These are phyloP conservation scores for Clarias platycephalus DNA, from an alignment of 2,797 vertebrate genomes.

Conservation along the genomic window DNA sequence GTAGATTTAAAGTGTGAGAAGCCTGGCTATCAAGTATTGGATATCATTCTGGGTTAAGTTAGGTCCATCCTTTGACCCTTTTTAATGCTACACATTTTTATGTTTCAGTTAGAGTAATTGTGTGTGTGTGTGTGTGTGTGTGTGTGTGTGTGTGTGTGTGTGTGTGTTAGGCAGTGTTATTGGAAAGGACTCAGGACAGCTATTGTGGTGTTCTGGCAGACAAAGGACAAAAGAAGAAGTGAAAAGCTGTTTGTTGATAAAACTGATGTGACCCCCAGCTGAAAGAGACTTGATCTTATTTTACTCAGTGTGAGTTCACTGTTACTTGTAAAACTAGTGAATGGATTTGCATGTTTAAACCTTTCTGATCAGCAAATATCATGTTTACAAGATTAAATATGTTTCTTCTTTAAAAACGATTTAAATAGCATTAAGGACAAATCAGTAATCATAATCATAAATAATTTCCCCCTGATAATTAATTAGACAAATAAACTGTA, in stretches of 20 bases:
- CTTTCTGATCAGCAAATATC: not conserved
- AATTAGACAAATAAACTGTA: not conserved
- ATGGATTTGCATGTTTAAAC: not conserved
- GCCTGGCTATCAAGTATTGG: not conserved
- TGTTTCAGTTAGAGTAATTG: not conserved
- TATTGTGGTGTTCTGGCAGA: constrained; percentile 53
- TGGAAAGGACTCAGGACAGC: constrained; percentile 49
- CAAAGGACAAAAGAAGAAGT: constrained; percentile 56
- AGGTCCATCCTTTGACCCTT: not conserved
- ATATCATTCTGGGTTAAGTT: not conserved
- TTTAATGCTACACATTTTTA: not conserved
- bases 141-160: constrained; percentile 56
- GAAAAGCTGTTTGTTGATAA: constrained; percentile 57
- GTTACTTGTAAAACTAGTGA: constrained; percentile 13
- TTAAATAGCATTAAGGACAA: not conserved
- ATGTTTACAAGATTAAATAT: not conserved
- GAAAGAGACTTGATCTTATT: constrained; percentile 50
- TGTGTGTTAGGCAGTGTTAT: constrained; percentile 50
- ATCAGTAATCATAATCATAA: not conserved
- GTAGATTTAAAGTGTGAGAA: not conserved
- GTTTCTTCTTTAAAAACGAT: too few species aligned
- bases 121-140: constrained; percentile 22
- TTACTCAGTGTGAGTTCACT: constrained; percentile 35
- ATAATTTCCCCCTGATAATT: not conserved
- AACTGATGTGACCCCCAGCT: constrained; percentile 51